Evolutionary conservation across 2,888 invertebrate species (phyloP), one percentile per base, ranked within the genome.

Genomic region (Lasioglossum lativentre): DNA sequence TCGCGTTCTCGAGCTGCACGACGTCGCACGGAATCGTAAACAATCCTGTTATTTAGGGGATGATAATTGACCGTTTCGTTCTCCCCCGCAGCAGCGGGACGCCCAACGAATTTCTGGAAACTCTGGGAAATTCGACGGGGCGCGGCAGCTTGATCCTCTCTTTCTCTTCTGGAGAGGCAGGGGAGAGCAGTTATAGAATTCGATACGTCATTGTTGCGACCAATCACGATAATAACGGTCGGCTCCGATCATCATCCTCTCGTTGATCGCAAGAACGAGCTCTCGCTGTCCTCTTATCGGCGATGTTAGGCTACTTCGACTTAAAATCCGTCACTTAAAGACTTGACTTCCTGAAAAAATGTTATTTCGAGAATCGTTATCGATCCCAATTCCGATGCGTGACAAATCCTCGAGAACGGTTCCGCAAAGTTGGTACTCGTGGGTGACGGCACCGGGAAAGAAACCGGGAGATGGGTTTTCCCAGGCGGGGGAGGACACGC

Each of bases 21-120:
- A 89, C 81, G 91, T 86, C 81, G 91, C 84, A 75, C 86, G 90
- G 88, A 91, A 93, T 93, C 93, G 92, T 94, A 94, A 94, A 94
- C 93, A 94, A 91, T 89, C 90, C 91, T 88, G 92, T 93, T 94
- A 93, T 93, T 94, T 93, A 93, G 93, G 93, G 93, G 92, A 93
- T 93, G 93, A 93, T 94, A 94, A 94, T 94, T 93, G 94, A 94
- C 92, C 92, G 90, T 90, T 89, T 89, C 85, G 75, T 45, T 82
- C 84, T 78, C 86, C 87, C 86, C 88, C 86, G 78, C 86, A 76
- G 78, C 86, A 76, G 81, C 88, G 80, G 79, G 38, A n/a, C 87
- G 84, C 82, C 86, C 88, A 80, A 87, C 88, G 89, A 90, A 89
- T 90, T 83, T 88, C 83, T 82, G 79, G 88, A 90, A 86, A 88